Evolutionary conservation across 2,113 vertebrate species (phyloP), one percentile per base, ranked within the genome.

Genomic region (Garra rufa): DNA sequence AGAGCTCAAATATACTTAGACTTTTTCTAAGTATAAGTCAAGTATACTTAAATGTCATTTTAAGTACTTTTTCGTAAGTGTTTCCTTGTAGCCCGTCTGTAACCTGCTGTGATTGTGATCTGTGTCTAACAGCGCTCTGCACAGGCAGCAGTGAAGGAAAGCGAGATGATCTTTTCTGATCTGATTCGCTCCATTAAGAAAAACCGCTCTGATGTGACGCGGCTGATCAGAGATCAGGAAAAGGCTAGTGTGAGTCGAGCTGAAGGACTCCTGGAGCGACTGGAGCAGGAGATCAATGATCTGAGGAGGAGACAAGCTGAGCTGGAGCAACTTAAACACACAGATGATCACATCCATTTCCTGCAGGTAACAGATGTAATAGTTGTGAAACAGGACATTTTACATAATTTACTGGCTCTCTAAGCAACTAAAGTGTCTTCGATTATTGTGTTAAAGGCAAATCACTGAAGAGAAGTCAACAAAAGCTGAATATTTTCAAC

Each of bases 191-290:
- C 24, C 14, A 75, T 48, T 41, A 21, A 69, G 30, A 50, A 24
- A 75, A 46, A 28, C 3, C 24, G 43, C 43, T 48, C n/a, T 48
- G 43, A 46, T 6, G 6, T 46, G 71, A 74, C 71, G 28, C 24
- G 24, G 14, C 71, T 48, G 43, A 74, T 74, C 71, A 26, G 71
- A 74, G 43, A 48, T 50, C 71, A 74, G 44, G 71, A 74, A 69
- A 69, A 19, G 24, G 14, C 71, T 30, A 14, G 21, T 8, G 71
- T 55, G 28, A 38, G 48, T 55, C 48, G 11, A 55, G 74, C 74
- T 76, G 48, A 55, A 76, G 14, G 46, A 76, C 48, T 14, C 17
- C 10, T 52, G 74, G 14, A 55, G 46, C 13, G 4, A 75, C 3
- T 75, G 71, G 14, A 75, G 24, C 48, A 76, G 9, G 74, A 76